Conservation (phyloP, 2,888 invertebrate species). For the Timandra comae region DNA sequence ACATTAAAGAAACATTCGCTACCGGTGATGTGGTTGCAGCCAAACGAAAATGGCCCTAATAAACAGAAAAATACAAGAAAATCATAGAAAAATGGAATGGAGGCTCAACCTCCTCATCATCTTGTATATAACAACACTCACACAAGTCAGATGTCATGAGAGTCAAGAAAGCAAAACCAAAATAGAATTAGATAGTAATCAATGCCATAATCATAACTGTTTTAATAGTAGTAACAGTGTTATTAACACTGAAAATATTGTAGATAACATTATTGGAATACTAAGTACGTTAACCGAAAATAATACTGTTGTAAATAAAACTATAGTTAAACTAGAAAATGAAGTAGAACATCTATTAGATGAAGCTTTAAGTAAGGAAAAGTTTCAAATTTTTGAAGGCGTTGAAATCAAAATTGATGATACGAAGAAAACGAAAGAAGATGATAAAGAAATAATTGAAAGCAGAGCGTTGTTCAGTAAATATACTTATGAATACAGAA, state of each 20-base stretch:
- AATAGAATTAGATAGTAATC: slow-evolving; percentile 54
- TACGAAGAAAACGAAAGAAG: slow-evolving; percentile 14
- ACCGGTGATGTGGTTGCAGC: slow-evolving; percentile 58
- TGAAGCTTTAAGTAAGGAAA: slow-evolving; percentile 71
- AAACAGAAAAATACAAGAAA: slow-evolving; percentile 35
- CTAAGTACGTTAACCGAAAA: slow-evolving; percentile 45
- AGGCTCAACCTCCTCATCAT: slow-evolving; percentile 44
- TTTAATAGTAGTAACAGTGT: slow-evolving; percentile 50
- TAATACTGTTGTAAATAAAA: slow-evolving; percentile 51
- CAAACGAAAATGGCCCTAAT: slow-evolving; percentile 48
- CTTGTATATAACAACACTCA: slow-evolving; percentile 45
- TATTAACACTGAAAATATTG: slow-evolving; percentile 31
- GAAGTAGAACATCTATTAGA: slow-evolving; percentile 77
- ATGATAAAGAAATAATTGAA: slow-evolving; percentile 24
- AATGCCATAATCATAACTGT: slow-evolving; percentile 74
- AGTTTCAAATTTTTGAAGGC: slow-evolving; percentile 76
- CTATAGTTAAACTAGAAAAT: slow-evolving; percentile 56
- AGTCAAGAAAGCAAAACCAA: slow-evolving; percentile 47
- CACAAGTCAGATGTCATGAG: slow-evolving; percentile 47
- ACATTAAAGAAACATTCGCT: slow-evolving; percentile 20
- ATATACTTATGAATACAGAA: slow-evolving; percentile 69
- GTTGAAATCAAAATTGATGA: slow-evolving; percentile 63
- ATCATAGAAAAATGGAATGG: slow-evolving; percentile 45
- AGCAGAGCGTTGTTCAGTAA: slow-evolving; percentile 56
- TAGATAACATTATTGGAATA: slow-evolving; percentile 46